phyloP scores from a whole-genome alignment of 1,140 invertebrate species.

The Heterodera schachtii region DNA sequence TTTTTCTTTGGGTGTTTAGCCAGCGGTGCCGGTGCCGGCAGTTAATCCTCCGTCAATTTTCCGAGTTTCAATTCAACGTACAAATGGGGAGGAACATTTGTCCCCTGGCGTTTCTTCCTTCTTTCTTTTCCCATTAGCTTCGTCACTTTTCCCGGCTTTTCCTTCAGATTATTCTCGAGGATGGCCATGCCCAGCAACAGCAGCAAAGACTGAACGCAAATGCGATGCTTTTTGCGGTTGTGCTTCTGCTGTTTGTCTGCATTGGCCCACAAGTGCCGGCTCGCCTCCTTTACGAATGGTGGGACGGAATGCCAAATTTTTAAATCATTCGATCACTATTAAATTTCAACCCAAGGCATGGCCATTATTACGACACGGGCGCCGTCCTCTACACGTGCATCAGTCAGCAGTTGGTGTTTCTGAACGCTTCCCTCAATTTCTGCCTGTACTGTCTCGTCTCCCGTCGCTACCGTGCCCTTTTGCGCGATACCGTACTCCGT shows the following conservation, averaged over 20 bases:
- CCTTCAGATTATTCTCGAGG: not conserved
- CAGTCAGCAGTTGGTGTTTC: slow-evolving; percentile 61
- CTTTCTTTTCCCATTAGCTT: too few relatives aligned
- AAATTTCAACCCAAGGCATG: slow-evolving; percentile 18
- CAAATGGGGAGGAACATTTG: too few relatives aligned
- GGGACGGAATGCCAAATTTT: not conserved
- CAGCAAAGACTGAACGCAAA: slow-evolving; percentile 57
- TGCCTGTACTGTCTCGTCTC: slow-evolving; percentile 64
- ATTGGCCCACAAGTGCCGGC: slow-evolving; percentile 65
- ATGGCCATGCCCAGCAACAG: slow-evolving; percentile 26
- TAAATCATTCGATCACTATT: not conserved
- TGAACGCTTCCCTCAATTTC: slow-evolving; percentile 64
- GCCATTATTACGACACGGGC: slow-evolving; percentile 54
- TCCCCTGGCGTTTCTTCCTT: too few relatives aligned
- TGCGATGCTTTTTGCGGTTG: slow-evolving; percentile 65
- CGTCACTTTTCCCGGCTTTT: too few relatives aligned
- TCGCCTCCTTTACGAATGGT: slow-evolving; percentile 58
- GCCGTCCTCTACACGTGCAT: slow-evolving; percentile 63
- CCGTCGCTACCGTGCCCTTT: slow-evolving; percentile 52
- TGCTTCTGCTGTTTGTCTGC: slow-evolving; percentile 60
- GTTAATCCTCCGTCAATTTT: too few relatives aligned
- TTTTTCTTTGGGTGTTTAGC: not conserved
- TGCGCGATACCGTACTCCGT: slow-evolving; percentile 43
- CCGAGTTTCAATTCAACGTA: too few relatives aligned
- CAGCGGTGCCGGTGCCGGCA: too few relatives aligned